Conservation (phyloP, 2,888 invertebrate species). For the Mythimna pallens region DNA sequence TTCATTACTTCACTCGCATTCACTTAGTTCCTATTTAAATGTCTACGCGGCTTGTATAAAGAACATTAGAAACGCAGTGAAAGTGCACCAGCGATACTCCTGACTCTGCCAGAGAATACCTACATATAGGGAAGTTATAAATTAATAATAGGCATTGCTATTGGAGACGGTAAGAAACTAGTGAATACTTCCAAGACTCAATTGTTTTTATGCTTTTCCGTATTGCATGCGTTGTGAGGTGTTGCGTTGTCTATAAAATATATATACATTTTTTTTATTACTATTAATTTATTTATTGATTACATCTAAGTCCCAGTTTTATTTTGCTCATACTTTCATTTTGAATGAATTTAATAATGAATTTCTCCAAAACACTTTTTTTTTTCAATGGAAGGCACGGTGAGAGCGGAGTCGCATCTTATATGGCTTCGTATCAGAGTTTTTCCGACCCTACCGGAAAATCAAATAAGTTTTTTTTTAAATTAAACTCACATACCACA, state of each 20-base stretch:
- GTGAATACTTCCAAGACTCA: slow-evolving; percentile 33
- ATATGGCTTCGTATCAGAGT: too few species aligned
- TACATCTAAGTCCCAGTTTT: too few species aligned
- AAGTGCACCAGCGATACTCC: slow-evolving; percentile 54
- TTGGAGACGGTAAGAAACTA: slow-evolving; percentile 41
- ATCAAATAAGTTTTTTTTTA: neutral
- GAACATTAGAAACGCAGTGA: slow-evolving; percentile 64
- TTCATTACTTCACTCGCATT: slow-evolving; percentile 53
- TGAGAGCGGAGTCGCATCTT: neutral
- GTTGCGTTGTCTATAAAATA: slow-evolving; percentile 3
- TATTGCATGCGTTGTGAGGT: slow-evolving; percentile 17
- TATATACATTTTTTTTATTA: neutral
- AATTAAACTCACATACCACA: neutral
- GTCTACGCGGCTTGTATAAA: slow-evolving; percentile 57
- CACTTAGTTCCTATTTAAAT: slow-evolving; percentile 55
- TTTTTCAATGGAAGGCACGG: neutral
- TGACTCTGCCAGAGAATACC: slow-evolving; percentile 53
- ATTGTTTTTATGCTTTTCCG: slow-evolving; percentile 47
- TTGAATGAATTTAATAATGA: neutral
- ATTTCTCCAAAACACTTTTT: too few species aligned
- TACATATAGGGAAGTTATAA: slow-evolving; percentile 60
- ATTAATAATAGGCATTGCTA: slow-evolving; percentile 54
- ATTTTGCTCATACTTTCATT: neutral
- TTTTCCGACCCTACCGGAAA: neutral
- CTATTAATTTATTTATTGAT: neutral